Percentiles rank a stretch among this genome's conserved stretches.
phyloP scores from a whole-genome alignment of 1,140 invertebrate species.

The Bombyx mandarina region DNA sequence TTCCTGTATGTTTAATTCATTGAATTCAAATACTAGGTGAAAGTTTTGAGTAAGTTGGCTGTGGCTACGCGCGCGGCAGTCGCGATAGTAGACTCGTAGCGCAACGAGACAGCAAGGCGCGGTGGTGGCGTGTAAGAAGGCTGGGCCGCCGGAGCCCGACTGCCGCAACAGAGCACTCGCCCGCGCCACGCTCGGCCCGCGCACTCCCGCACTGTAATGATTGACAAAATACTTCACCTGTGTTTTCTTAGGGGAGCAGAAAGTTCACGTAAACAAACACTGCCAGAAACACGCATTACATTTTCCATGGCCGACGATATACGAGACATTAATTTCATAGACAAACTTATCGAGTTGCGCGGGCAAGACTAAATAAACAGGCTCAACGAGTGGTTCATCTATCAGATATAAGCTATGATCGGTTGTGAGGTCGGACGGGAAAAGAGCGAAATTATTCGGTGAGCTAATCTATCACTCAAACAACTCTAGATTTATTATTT shows the following conservation, averaged over 20 bases:
- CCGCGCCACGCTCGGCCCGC: slow-evolving; percentile 31
- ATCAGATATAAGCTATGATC: no score
- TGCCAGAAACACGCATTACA: no score
- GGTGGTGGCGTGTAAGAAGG: slow-evolving; percentile 18
- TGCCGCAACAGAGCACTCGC: slow-evolving; percentile 43
- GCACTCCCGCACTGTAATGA: slow-evolving; percentile 52
- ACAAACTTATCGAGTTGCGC: no score
- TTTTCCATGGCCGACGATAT: no score
- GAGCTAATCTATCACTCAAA: no score
- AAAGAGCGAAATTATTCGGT: no score
- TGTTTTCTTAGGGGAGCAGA: slow-evolving; percentile 44
- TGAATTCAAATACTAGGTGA: background rate
- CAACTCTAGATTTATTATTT: no score
- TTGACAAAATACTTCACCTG: slow-evolving; percentile 66
- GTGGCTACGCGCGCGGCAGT: slow-evolving; percentile 6
- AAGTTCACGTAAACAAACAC: slow-evolving; percentile 13
- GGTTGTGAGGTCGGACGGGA: no score
- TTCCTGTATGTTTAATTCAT: no score
- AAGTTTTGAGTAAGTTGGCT: background rate
- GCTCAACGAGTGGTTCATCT: no score
- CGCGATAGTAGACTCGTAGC: slow-evolving; percentile 25
- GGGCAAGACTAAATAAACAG: no score
- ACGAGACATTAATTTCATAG: no score
- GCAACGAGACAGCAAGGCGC: slow-evolving; percentile 22
- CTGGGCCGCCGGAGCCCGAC: slow-evolving; percentile 37